Base-by-base conservation (phyloP, 2,113 vertebrate genomes). In the Anoura caudifer region DNA sequence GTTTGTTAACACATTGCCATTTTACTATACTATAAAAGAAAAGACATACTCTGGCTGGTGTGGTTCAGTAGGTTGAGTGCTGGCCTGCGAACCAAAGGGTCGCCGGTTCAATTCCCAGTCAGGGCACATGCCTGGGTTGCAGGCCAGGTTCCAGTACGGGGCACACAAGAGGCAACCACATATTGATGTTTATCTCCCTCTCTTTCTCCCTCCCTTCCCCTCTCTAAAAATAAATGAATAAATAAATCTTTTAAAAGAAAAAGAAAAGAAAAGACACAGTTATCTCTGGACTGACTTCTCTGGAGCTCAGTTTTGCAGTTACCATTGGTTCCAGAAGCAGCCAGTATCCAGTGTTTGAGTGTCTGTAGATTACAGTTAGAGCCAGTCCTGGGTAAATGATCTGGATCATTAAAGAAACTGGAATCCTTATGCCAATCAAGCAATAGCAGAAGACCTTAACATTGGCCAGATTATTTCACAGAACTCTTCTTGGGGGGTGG, bases 261-360 rank as follows among this genome's bases (percentile, higher is more conserved):
- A n/a, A n/a, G n/a, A 63, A 96, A 93, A 93, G 45, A 41, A 72
- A 82, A 83, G 63, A 76, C 15, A 77, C 88, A n/a, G 15, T 93
- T 26, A 82, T 52, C 67, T 91, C 70, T 85, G 47, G 47, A 84
- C 43, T 43, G 47, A 84, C 43, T 43, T 75, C 36, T 85, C 20
- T 88, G n/a, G 52, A 93, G 24, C 33, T 91, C 79, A 81, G 0
- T 72, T 63, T 93, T 41, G 20, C 83, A 28, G 50, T 79, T 94
- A 11, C 54, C 24, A 7, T 77, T 90, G 61, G 41, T 91, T 94
- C 31, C 17, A 87, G 41, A 94, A 41, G 56, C 13, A 87, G 28
- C 61, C 15, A 54, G 2, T 33, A 33, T 33, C 24, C n/a, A 87
- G 7, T 38, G 45, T 75, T 89, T 24, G 31, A 70, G 36, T 43